Base-by-base conservation (phyloP, 2,888 invertebrate genomes). In the Cyclophora punctaria region DNA sequence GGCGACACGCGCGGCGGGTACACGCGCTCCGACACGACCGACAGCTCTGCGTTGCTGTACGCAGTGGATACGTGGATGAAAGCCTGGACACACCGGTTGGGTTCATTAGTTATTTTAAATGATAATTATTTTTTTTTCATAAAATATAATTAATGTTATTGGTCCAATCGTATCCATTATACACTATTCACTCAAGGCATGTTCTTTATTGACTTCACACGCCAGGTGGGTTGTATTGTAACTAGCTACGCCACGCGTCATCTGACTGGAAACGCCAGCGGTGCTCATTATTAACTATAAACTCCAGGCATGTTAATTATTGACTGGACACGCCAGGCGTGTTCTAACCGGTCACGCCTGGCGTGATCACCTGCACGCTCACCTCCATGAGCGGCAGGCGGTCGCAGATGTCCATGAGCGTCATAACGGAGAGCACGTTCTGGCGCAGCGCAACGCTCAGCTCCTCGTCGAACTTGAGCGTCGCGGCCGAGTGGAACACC, bases 51-150 rank as follows among this genome's bases (percentile, higher is more conserved):
- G 78, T 97, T 96, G 55, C 95, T 92, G 80, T 96, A 98, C 0
- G 96, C 95, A 0, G 97, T 96, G 0, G 96, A 97, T 0, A 97
- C 93, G 78, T 98, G 96, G 3, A 96, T 80, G 35, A 95, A 84
- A 0, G 91, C 92, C 91, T 92, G 79, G 2, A 20, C 35, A 35
- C 3, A 1, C 20, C 20, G 20, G 20, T 20, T 20, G 20, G 20
- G 20, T 20, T 20, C 20, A 20, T 20, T 20, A 20, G 20, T 20
- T 20, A 20, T 20, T 20, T 20, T 20, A 20, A 20, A 20, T n/a
- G n/a, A n/a, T n/a, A n/a, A n/a, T n/a, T n/a, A n/a, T n/a, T n/a
- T n/a, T n/a, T n/a, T n/a, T n/a, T n/a, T n/a, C n/a, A n/a, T n/a
- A n/a, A 20, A 20, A 20, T 20, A 2, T 20, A 20, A 20, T 20